Percentiles rank a stretch among this genome's conserved stretches.
Conservation (phyloP, 1,140 invertebrate genomes). For the Habropoda laboriosa region DNA sequence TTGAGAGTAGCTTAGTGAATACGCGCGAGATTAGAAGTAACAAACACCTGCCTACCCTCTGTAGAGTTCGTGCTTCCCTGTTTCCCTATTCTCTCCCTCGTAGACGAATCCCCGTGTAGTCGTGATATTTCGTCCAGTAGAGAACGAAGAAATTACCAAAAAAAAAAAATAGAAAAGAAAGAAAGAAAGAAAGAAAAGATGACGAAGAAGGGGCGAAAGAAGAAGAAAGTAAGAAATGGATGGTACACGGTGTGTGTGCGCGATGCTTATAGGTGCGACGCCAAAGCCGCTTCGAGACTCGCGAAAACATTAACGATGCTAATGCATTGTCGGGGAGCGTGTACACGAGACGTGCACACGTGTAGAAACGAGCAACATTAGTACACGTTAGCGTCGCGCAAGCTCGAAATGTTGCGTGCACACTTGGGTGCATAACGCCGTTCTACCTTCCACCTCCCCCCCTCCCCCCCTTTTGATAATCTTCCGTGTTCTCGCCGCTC, state of each 20-base stretch:
- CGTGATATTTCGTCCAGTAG: not conserved
- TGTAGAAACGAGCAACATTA: constrained; percentile 40
- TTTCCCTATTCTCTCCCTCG: constrained; percentile 27
- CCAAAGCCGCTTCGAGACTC: not conserved
- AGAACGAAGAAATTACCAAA: not conserved
- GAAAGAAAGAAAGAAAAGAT: not conserved
- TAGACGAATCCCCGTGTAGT: not conserved
- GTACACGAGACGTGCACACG: constrained; percentile 17
- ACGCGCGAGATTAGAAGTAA: constrained; percentile 57
- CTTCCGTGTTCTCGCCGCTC: constrained; percentile 49
- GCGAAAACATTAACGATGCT: constrained; percentile 37
- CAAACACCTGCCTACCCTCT: constrained; percentile 48
- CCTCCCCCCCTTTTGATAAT: constrained; percentile 49
- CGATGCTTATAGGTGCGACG: constrained; percentile 52
- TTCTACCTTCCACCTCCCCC: too few species aligned
- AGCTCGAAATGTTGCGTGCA: constrained; percentile 47
- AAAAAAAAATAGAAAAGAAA: constrained; percentile 18
- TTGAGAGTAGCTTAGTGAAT: constrained; percentile 60
- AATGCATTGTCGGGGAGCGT: constrained; percentile 21
- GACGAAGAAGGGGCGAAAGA: too few species aligned
- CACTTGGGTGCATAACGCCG: constrained; percentile 40
- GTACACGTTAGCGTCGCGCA: constrained; percentile 32
- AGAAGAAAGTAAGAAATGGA: not conserved
- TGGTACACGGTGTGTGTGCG: constrained; percentile 11
- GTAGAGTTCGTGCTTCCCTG: constrained; percentile 14